Evolutionary conservation across 2,888 invertebrate species (phyloP).

Genomic region (Eurytoma californica): DNA sequence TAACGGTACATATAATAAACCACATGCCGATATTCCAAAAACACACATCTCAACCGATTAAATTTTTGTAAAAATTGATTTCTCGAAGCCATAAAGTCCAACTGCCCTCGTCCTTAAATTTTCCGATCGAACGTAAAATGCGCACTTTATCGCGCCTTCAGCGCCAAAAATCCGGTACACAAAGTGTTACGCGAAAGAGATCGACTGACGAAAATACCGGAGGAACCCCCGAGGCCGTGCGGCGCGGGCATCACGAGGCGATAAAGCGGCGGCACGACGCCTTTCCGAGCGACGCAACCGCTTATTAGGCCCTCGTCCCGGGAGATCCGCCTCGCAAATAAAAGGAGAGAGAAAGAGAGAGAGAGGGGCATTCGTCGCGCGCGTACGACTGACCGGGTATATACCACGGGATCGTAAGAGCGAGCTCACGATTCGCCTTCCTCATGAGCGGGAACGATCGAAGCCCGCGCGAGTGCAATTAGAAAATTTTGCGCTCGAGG

Average conservation of each 20-base stretch:
- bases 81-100: no score
- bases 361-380: slow-evolving; percentile 3
- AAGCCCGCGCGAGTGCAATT: slow-evolving; percentile 28
- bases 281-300: slow-evolving; percentile 59
- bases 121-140: no score
- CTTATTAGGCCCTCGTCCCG: slow-evolving; percentile 59
- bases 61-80: no score
- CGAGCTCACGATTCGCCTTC: slow-evolving; percentile 37
- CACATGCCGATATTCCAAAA: no score
- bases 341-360: slow-evolving; percentile 28
- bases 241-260: slow-evolving; percentile 46
- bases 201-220: no score
- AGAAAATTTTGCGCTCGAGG: slow-evolving; percentile 29
- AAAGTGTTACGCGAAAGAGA: no score
- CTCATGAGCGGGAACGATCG: slow-evolving; percentile 39
- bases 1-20: no score
- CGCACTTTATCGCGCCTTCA: no score
- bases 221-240: neutral
- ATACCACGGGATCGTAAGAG: slow-evolving; percentile 13
- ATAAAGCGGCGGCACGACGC: slow-evolving; percentile 60
- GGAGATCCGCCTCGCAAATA: slow-evolving; percentile 51
- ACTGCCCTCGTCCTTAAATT: no score
- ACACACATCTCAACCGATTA: no score
- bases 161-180: no score
- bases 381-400: neutral